These are phyloP conservation scores for Drosophila varians DNA, from an alignment of 1,140 invertebrate species.

Conservation along the genomic window DNA sequence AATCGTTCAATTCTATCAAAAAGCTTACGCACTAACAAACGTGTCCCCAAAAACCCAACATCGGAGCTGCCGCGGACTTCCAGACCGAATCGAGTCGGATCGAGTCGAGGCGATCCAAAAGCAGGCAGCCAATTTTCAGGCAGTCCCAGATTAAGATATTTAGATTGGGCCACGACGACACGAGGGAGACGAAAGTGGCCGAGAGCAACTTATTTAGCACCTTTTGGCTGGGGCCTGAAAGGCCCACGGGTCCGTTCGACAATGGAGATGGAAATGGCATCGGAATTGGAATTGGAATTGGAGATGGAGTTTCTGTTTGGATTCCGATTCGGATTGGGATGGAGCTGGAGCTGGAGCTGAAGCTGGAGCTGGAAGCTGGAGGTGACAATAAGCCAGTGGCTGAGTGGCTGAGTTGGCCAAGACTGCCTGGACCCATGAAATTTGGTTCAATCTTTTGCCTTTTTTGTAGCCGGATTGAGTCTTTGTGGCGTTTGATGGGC, in stretches of 20 bases:
- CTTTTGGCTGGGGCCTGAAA: constrained; percentile 29
- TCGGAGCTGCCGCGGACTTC: not conserved
- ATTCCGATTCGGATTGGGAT: not conserved
- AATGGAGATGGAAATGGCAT: constrained; percentile 49
- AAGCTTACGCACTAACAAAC: constrained; percentile 83
- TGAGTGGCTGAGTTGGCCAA: not conserved
- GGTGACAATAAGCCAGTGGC: constrained; percentile 74
- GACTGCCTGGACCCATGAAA: constrained; percentile 52
- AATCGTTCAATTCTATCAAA: constrained; percentile 84
- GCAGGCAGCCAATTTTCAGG: constrained; percentile 60
- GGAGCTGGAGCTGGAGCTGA: not conserved
- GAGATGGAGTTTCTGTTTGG: constrained; percentile 32
- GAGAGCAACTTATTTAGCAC: constrained; percentile 64
- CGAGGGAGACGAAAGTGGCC: constrained; percentile 24
- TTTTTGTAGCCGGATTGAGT: constrained; percentile 74
- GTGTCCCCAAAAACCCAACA: constrained; percentile 48
- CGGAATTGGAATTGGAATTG: constrained; percentile 7
- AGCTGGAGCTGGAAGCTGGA: constrained; percentile 36
- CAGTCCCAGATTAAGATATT: constrained; percentile 81
- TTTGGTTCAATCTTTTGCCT: constrained; percentile 76
- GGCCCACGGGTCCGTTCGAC: constrained; percentile 43
- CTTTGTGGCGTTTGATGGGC: constrained; percentile 83
- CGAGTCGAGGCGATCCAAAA: constrained; percentile 19
- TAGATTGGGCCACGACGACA: constrained; percentile 73
- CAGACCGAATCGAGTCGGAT: not conserved